Evolutionary conservation across 1,140 invertebrate species (phyloP).

Genomic region (Lepidurus packardi): DNA sequence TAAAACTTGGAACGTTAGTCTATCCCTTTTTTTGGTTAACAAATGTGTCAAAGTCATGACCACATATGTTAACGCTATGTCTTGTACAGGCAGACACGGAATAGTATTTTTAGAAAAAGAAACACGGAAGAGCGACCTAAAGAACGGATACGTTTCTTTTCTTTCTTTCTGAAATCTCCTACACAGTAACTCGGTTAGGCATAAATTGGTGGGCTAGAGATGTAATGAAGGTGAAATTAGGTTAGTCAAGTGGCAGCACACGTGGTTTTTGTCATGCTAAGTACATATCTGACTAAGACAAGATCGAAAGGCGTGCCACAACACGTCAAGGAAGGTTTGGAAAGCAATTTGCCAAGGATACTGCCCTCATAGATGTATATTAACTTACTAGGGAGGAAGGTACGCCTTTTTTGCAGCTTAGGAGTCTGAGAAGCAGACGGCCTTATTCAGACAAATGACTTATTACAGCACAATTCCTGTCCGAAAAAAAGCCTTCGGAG

Average conservation of each 20-base stretch:
- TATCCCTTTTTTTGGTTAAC: not conserved
- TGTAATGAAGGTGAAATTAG: constrained; percentile 1
- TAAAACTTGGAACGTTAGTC: not conserved
- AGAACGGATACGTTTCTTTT: too few relatives aligned
- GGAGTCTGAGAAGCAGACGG: too few relatives aligned
- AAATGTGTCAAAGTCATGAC: constrained; percentile 5
- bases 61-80: constrained; percentile 14
- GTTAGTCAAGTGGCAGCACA: not conserved
- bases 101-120: not conserved
- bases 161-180: not conserved
- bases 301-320: not conserved
- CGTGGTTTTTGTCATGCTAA: not conserved
- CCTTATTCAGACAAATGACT: too few relatives aligned
- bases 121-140: too few relatives aligned
- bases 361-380: not conserved
- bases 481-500: too few relatives aligned
- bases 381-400: not conserved
- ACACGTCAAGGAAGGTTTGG: not conserved
- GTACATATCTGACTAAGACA: not conserved
- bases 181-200: not conserved
- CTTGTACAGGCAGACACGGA: not conserved
- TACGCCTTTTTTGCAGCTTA: too few relatives aligned
- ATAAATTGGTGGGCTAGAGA: not conserved
- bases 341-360: not conserved
- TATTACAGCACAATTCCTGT: too few relatives aligned